Conservation (phyloP, 2,113 vertebrate genomes). For the Herpetotheres cachinnans region DNA sequence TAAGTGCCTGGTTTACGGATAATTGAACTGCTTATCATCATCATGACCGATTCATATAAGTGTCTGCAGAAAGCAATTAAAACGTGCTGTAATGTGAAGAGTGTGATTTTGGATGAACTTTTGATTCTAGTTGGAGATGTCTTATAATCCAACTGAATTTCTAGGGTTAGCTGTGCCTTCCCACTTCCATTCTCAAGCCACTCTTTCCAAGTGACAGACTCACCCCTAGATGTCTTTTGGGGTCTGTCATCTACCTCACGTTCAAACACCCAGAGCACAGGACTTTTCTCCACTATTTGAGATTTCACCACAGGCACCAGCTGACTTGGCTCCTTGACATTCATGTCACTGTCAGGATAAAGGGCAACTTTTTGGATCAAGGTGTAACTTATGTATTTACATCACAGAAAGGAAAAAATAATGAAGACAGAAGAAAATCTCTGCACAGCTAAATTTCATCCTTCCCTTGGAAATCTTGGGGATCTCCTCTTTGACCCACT, state of each 20-base stretch:
- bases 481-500: neutral
- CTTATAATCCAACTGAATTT: neutral
- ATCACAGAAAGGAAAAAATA: neutral
- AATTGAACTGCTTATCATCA: neutral
- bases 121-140: neutral
- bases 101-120: neutral
- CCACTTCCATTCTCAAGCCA: neutral
- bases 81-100: neutral
- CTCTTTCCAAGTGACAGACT: neutral
- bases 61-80: neutral
- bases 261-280: neutral
- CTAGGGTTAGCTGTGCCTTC: neutral
- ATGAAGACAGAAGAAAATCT: neutral
- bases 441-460: neutral
- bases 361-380: neutral
- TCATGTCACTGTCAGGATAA: neutral
- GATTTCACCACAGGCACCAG: neutral
- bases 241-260: neutral
- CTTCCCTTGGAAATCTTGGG: neutral
- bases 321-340: neutral
- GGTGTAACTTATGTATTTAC: neutral
- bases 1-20: neutral
- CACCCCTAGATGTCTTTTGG: neutral
- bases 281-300: neutral
- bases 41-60: neutral